Conservation (phyloP, 2,113 vertebrate species). For the Poecilia latipinna region DNA sequence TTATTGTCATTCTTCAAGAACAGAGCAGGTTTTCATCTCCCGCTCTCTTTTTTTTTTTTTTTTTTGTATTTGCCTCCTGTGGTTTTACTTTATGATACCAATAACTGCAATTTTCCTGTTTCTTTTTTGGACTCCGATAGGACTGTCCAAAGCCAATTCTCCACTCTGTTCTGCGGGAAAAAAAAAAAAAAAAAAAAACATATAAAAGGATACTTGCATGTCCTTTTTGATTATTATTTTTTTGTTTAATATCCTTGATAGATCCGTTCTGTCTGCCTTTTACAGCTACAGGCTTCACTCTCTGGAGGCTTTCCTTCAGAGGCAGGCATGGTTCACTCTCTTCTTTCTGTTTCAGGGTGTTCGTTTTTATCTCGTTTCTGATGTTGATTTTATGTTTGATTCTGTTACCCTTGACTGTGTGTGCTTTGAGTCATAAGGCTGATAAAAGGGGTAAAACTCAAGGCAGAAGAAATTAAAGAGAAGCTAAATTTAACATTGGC, state of each 20-base stretch:
- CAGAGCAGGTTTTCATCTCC: not conserved
- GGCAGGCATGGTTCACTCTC: conserved; percentile 38
- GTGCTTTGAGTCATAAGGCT: conserved; percentile 43
- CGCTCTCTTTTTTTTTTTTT: conserved; percentile 20
- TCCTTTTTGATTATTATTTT: conserved; percentile 57
- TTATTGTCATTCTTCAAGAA: conserved; percentile 12
- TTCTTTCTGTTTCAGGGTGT: conserved; percentile 18
- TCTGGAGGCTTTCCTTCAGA: conserved; percentile 49
- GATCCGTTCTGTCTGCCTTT: conserved; percentile 47
- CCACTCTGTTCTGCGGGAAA: conserved; percentile 28
- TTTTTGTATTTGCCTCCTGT: not conserved
- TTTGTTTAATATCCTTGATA: conserved; percentile 54
- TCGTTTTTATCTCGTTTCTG: conserved; percentile 49
- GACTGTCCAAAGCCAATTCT: conserved; percentile 22
- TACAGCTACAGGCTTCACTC: conserved; percentile 44
- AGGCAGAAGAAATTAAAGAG: conserved; percentile 47
- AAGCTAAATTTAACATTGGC: conserved; percentile 43
- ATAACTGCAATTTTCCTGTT: conserved; percentile 10
- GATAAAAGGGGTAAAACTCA: conserved; percentile 41
- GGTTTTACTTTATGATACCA: conserved; percentile 10
- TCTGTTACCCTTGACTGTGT: conserved; percentile 43
- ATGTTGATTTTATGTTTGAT: conserved; percentile 58
- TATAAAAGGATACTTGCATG: conserved; percentile 47
- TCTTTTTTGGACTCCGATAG: conserved; percentile 18
- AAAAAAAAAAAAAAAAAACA: not conserved